Evolutionary conservation across 2,888 invertebrate genomes (phyloP), one percentile per base, ranked within the genome.

Genomic region (Ormia ochracea): DNA sequence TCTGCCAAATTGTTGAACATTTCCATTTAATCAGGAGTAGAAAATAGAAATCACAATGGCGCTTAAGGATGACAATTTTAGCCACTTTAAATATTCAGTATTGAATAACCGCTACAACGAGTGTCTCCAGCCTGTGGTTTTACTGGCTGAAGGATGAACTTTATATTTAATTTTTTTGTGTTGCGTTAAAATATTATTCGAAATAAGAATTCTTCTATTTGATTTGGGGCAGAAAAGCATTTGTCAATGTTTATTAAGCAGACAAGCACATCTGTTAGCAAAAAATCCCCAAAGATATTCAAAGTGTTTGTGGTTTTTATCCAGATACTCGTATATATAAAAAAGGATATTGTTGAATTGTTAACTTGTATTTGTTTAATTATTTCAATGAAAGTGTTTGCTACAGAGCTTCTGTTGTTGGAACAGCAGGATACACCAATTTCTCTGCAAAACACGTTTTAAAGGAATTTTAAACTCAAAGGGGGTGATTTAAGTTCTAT

Each of bases 11-110:
- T 58, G 56, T 74, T 50, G 12, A 58, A 74, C 65, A 74, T 14
- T 58, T 66, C 58, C 66, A 66, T 74, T 74, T 59, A 58, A 74
- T 58, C 58, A 74, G 45, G 33, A 54, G 31, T 59, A 9, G 21
- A 17, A 56, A 9, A 1, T n/a, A 21, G 21, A 31, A 28, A 2
- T n/a, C 36, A 50, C 28, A 45, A 12, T 48, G 58, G 59, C 3
- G 10, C 19, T 54, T 14, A 66, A n/a, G 6, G 28, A 26, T 31
- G 28, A 28, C 28, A 19, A 52, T 28, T 52, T 43, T 26, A 45
- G 33, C 28, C 33, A 58, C 33, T 26, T 10, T 41, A 14, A 38
- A 54, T 19, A 19, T 9, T 14, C 4, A 31, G 14, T 4, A 31
- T 21, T 23, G 21, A 36, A 56, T 21, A 31, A 31, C 17, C 5